Evolutionary conservation across 2,888 invertebrate species (phyloP).

Genomic region (Drosophila recens): DNA sequence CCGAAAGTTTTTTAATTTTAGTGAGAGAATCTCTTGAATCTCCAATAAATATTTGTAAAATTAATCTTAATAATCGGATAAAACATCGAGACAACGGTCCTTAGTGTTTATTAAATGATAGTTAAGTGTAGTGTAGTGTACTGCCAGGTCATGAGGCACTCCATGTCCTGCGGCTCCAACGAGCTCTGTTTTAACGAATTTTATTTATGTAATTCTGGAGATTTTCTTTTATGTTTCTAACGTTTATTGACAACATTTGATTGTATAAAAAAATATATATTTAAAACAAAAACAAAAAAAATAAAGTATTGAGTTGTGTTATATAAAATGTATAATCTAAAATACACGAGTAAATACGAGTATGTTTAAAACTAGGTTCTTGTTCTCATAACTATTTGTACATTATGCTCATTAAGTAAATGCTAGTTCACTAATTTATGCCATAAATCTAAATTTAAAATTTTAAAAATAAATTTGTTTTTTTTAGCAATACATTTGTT

Average conservation of each 20-base stretch:
- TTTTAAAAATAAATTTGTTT: conserved; percentile 62
- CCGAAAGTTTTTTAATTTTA: not conserved
- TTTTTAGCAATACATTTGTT: conserved; percentile 42
- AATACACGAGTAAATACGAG: conserved; percentile 12
- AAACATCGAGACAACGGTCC: not conserved
- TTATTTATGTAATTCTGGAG: conserved; percentile 67
- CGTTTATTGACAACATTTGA: conserved; percentile 35
- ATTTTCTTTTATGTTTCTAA: conserved; percentile 54
- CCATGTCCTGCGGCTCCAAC: conserved; percentile 24
- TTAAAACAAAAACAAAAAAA: conserved; percentile 3
- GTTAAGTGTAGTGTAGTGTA: conserved; percentile 22
- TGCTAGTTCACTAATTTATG: conserved; percentile 73
- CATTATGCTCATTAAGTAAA: conserved; percentile 76
- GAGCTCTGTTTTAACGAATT: conserved; percentile 64
- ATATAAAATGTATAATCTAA: conserved; percentile 53
- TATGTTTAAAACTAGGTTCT: conserved; percentile 47
- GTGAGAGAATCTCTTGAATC: not conserved
- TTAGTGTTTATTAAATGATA: conserved; percentile 15
- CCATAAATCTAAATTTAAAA: conserved; percentile 49
- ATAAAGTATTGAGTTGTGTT: conserved; percentile 70
- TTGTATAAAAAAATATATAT: conserved; percentile 41
- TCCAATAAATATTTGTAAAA: not conserved
- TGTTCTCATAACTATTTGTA: conserved; percentile 76
- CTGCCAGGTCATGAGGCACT: conserved; percentile 16
- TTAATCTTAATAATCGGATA: not conserved